A percentile compares a stretch with the other conserved stretches of the same genome.
These are phyloP conservation scores for Cheilosia scutellata DNA, from an alignment of 2,888 invertebrate species.

Conservation along the genomic window DNA sequence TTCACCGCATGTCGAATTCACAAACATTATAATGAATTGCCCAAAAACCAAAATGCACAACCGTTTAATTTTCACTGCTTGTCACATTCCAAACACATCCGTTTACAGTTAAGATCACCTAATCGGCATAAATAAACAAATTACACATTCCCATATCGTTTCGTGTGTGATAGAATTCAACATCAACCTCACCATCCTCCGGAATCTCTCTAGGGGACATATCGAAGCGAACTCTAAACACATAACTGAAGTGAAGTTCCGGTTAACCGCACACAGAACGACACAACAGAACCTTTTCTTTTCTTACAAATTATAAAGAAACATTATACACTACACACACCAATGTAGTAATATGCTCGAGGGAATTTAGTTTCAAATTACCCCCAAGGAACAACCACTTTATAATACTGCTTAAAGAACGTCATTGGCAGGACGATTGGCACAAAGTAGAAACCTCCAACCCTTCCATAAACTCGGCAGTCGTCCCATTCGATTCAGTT, in stretches of 20 bases:
- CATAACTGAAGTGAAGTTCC: slow-evolving; percentile 63
- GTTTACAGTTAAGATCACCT: slow-evolving; percentile 68
- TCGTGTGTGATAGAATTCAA: slow-evolving; percentile 20
- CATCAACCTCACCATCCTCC: slow-evolving; percentile 6
- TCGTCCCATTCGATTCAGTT: slow-evolving; percentile 70
- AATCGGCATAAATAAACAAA: slow-evolving; percentile 75
- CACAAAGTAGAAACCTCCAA: slow-evolving; percentile 53
- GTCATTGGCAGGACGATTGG: background rate
- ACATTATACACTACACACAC: slow-evolving; percentile 3
- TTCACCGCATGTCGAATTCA: slow-evolving; percentile 27
- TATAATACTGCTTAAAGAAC: slow-evolving; percentile 46
- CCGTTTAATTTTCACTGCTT: slow-evolving; percentile 48
- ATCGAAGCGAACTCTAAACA: slow-evolving; percentile 22
- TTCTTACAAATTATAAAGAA: slow-evolving; percentile 49
- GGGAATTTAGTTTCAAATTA: slow-evolving; percentile 71
- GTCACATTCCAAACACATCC: slow-evolving; percentile 65
- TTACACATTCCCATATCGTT: slow-evolving; percentile 73
- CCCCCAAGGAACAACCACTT: slow-evolving; percentile 59
- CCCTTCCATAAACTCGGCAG: slow-evolving; percentile 27
- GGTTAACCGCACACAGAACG: slow-evolving; percentile 72
- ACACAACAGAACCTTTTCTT: slow-evolving; percentile 29
- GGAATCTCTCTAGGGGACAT: slow-evolving; percentile 66
- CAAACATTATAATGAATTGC: slow-evolving; percentile 25
- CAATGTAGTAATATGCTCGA: slow-evolving; percentile 43
- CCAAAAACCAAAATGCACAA: slow-evolving; percentile 35